Evolutionary conservation across 1,140 invertebrate genomes (phyloP), one percentile per base, ranked within the genome.

Genomic region (Temnothorax curvispinosus): DNA sequence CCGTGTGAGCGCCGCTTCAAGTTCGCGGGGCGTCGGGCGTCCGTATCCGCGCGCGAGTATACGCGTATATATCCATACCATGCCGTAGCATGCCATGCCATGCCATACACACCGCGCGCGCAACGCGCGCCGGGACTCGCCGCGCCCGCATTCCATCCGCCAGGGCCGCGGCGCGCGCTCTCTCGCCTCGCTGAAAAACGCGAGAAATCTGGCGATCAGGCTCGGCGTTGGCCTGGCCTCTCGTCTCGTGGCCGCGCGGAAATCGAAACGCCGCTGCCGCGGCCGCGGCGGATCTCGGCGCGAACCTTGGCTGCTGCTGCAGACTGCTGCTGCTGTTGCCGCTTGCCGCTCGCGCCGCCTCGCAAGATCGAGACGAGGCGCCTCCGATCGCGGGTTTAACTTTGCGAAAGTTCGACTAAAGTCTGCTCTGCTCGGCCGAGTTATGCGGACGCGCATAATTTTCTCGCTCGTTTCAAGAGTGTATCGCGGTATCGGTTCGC

Each of bases 111-210:
- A 78, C 64, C 77, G 90, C 80, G 90, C 80, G 90, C 80, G 77
- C 80, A 86, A 87, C 80, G 67, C 80, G 67, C 88, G 89, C 38
- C 32, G 71, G 86, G 87, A 62, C 94, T 94, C 93, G 94, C 94
- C 94, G 94, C 94, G 94, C 94, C 94, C 94, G 95, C 94, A 95
- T 95, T 95, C 94, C 94, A 95, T 88, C 87, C 92, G 90, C 93
- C 94, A 95, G 94, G 94, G 94, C 93, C 94, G 94, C 92, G 88
- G 94, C 91, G 76, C 80, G 90, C 90, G 76, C 77, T 50, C 64
- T 80, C 77, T 80, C 77, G 64, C 91, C 92, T 90, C 92, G 85
- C 88, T 91, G 92, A 93, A 93, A 94, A 92, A 93, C 88, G 91
- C 89, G 89, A 92, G 91, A 94, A 93, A 93, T 94, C 92, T 89